phyloP scores from a whole-genome alignment of 1,140 invertebrate genomes.

The Drosophila tristis region DNA sequence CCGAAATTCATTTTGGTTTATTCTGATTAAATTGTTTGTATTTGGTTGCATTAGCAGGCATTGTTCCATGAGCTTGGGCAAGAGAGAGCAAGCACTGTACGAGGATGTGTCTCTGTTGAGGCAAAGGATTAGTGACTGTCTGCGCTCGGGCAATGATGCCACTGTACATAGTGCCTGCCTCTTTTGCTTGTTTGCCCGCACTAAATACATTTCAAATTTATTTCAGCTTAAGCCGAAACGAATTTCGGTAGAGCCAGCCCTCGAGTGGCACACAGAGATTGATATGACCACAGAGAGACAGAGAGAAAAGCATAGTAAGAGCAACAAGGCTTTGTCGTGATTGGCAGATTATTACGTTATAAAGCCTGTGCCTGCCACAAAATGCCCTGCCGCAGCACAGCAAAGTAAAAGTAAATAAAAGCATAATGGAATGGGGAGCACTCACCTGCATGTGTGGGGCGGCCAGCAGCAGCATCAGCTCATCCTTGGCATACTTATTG shows the following conservation, averaged over 20 bases:
- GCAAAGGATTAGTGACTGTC: conserved; percentile 68
- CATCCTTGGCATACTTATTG: conserved; percentile 86
- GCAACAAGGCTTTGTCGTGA: conserved; percentile 11
- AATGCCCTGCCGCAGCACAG: conserved; percentile 29
- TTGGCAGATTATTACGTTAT: conserved; percentile 59
- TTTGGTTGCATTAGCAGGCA: conserved; percentile 74
- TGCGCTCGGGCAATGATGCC: conserved; percentile 29
- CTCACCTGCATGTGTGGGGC: conserved; percentile 95
- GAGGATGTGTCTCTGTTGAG: conserved; percentile 53
- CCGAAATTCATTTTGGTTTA: conserved; percentile 76
- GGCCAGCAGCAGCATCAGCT: conserved; percentile 91
- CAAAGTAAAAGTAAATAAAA: conserved; percentile 47
- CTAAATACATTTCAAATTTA: conserved; percentile 81
- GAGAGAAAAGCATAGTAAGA: background rate
- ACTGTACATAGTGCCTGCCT: conserved; percentile 6
- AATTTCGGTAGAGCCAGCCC: conserved; percentile 18
- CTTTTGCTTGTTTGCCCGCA: conserved; percentile 56
- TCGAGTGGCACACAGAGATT: conserved; percentile 65
- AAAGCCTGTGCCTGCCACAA: conserved; percentile 70
- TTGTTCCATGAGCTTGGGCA: conserved; percentile 35
- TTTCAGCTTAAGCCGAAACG: conserved; percentile 70
- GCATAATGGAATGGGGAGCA: conserved; percentile 39
- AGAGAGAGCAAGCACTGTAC: conserved; percentile 1
- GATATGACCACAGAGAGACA: conserved; percentile 57
- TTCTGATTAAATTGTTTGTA: conserved; percentile 82